These are phyloP conservation scores for Pristionchus fissidentatus DNA, from an alignment of 2,888 invertebrate species.

Conservation along the genomic window DNA sequence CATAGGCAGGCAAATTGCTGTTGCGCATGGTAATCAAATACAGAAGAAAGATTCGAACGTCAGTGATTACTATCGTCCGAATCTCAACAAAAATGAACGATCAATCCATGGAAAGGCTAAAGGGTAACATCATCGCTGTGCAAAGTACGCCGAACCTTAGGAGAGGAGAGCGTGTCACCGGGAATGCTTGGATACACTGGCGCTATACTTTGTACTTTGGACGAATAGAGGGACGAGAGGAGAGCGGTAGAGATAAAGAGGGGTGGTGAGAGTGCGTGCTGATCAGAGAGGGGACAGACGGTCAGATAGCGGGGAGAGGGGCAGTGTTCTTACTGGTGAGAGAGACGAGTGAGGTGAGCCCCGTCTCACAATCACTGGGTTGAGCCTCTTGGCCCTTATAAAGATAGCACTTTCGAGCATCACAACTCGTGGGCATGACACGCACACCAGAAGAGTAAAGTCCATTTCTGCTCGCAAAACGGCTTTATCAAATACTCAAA, in stretches of 20 bases:
- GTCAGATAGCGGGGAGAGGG: neutral
- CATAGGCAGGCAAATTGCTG: too few species aligned
- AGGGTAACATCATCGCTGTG: too few species aligned
- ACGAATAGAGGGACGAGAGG: slow-evolving; percentile 4
- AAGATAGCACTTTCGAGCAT: slow-evolving; percentile 32
- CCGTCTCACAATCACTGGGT: neutral
- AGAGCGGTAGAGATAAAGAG: neutral
- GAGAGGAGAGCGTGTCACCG: too few species aligned
- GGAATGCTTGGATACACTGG: neutral
- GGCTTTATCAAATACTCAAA: slow-evolving; percentile 40
- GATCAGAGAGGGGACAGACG: slow-evolving; percentile 33
- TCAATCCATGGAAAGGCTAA: too few species aligned
- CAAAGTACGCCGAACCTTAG: neutral
- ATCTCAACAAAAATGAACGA: too few species aligned
- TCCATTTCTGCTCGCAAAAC: slow-evolving; percentile 26
- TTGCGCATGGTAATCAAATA: too few species aligned
- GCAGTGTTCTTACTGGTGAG: neutral
- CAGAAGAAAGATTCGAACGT: too few species aligned
- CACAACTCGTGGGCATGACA: neutral
- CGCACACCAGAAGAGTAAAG: neutral
- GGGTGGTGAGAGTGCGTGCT: slow-evolving; percentile 9
- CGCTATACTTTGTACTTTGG: slow-evolving; percentile 44
- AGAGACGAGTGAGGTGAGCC: neutral
- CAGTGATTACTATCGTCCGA: too few species aligned
- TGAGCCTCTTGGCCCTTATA: neutral